A percentile compares a stretch with the other conserved stretches of the same genome.
Evolutionary conservation across 2,113 vertebrate genomes (phyloP).

Genomic region (Chaetodon trifascialis): DNA sequence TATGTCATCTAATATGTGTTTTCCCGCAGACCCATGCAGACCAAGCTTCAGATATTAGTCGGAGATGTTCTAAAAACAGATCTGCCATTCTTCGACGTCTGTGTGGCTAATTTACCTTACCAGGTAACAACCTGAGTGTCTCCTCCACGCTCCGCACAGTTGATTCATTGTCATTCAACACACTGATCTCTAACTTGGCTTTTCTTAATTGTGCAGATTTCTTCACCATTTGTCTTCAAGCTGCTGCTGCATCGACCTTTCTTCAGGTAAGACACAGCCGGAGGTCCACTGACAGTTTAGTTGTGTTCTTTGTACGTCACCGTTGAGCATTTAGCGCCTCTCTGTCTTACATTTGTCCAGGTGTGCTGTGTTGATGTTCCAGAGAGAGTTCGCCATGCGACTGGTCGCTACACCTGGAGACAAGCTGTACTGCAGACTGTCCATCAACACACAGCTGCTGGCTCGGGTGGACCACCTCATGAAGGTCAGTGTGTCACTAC

Average conservation of each 20-base stretch:
- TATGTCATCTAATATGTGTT: slow-evolving; percentile 15
- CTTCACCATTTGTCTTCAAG: slow-evolving; percentile 98
- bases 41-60: slow-evolving; percentile 94
- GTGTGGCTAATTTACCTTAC: slow-evolving; percentile 98
- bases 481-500: slow-evolving; percentile 86
- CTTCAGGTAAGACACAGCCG: slow-evolving; percentile 88
- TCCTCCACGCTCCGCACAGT: neutral
- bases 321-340: neutral
- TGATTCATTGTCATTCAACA: neutral
- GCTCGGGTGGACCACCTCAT: slow-evolving; percentile 97
- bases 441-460: slow-evolving; percentile 96
- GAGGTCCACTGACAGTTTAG: neutral
- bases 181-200: neutral
- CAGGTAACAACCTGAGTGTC: slow-evolving; percentile 84
- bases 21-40: slow-evolving; percentile 84
- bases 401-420: slow-evolving; percentile 95
- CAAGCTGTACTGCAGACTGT: slow-evolving; percentile 95
- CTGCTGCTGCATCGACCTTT: slow-evolving; percentile 95
- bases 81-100: slow-evolving; percentile 95
- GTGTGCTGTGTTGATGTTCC: slow-evolving; percentile 99
- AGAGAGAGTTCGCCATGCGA: slow-evolving; percentile 97
- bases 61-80: slow-evolving; percentile 95
- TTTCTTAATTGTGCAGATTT: slow-evolving; percentile 87
- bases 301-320: neutral
- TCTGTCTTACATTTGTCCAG: slow-evolving; percentile 73